These are phyloP conservation scores for Peromyscus eremicus DNA, from an alignment of 2,797 vertebrate genomes.

Conservation along the genomic window DNA sequence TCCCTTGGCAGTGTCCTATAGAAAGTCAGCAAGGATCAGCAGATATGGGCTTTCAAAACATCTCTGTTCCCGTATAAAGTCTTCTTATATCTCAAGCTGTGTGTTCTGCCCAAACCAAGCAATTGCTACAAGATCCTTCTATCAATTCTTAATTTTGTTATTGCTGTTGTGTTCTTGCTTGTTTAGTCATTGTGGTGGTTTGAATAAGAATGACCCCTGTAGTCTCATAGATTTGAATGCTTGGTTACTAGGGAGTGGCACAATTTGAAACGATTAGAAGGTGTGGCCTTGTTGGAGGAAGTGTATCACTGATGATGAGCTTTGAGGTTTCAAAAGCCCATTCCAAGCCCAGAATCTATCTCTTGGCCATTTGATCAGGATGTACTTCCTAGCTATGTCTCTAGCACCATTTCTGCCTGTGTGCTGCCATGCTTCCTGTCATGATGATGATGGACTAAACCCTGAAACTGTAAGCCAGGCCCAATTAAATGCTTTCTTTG, in stretches of 20 bases:
- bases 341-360: neutral
- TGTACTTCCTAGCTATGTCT: neutral
- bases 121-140: neutral
- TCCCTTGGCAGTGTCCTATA: neutral
- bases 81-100: neutral
- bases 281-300: neutral
- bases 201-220: neutral
- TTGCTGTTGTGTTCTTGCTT: neutral
- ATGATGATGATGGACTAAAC: neutral
- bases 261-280: neutral
- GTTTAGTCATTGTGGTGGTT: neutral
- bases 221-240: neutral
- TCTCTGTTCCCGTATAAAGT: neutral
- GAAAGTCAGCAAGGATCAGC: neutral
- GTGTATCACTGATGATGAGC: neutral
- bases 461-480: neutral
- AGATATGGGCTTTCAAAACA: neutral
- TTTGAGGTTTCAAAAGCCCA: neutral
- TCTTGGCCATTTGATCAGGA: neutral
- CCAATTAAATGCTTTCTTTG: neutral
- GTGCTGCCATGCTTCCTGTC: neutral
- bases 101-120: neutral
- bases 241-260: neutral
- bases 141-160: neutral
- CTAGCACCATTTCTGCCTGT: neutral